phyloP scores from a whole-genome alignment of 2,797 vertebrate species.

The Pempheris klunzingeri region DNA sequence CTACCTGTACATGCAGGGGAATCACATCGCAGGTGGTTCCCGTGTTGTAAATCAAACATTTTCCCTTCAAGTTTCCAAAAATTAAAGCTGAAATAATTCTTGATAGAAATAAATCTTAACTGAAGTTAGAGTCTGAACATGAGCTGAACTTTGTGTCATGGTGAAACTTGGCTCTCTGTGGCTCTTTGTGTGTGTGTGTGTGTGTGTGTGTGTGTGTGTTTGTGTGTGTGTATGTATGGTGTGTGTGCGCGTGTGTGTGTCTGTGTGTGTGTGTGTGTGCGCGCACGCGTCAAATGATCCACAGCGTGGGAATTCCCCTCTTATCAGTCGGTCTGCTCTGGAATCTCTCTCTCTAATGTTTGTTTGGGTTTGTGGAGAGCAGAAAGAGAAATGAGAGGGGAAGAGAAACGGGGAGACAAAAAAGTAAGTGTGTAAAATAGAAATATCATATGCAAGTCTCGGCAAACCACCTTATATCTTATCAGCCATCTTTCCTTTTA shows the following conservation, averaged over 20 bases:
- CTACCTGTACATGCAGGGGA: slow-evolving; percentile 41
- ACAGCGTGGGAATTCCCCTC: slow-evolving; percentile 75
- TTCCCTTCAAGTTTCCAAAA: slow-evolving; percentile 45
- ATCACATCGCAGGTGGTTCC: slow-evolving; percentile 66
- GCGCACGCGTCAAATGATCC: slow-evolving; percentile 52
- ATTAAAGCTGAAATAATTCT: slow-evolving; percentile 35
- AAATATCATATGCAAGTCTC: background rate
- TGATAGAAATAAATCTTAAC: slow-evolving; percentile 57
- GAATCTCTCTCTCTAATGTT: slow-evolving; percentile 68
- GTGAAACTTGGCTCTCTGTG: slow-evolving; percentile 28
- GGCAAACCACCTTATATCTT: background rate
- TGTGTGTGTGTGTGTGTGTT: slow-evolving; percentile 11
- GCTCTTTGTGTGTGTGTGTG: background rate
- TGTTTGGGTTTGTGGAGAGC: slow-evolving; percentile 72
- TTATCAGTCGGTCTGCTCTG: slow-evolving; percentile 68
- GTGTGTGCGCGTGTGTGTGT: too few species aligned
- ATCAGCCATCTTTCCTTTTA: slow-evolving; percentile 4
- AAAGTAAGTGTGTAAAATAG: slow-evolving; percentile 26
- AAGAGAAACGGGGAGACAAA: slow-evolving; percentile 48
- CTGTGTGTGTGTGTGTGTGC: slow-evolving; percentile 4
- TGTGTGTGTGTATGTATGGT: slow-evolving; percentile 7
- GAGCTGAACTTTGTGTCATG: slow-evolving; percentile 46
- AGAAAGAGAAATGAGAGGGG: slow-evolving; percentile 48
- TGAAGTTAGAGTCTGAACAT: slow-evolving; percentile 38
- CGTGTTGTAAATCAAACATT: slow-evolving; percentile 58